phyloP scores from a whole-genome alignment of 2,888 invertebrate genomes.

The Stramonita haemastoma region DNA sequence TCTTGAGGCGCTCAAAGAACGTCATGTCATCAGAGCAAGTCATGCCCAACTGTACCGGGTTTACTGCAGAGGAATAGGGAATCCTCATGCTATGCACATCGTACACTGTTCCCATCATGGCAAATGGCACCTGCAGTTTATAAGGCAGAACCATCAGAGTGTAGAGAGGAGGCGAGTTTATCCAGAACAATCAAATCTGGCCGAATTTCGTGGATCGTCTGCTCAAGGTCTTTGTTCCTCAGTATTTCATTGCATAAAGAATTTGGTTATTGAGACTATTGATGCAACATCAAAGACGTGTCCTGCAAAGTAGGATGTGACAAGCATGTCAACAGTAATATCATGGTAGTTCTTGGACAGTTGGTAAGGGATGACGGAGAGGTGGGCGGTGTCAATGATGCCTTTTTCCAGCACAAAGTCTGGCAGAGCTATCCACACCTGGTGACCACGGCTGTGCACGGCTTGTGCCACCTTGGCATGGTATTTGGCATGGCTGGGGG shows the following conservation, averaged over 20 bases:
- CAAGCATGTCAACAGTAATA: no score
- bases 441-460: background rate
- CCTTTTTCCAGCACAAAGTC: background rate
- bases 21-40: slow-evolving; percentile 6
- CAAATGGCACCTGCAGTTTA: slow-evolving; percentile 36
- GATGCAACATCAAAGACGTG: no score
- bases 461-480: background rate
- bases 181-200: slow-evolving; percentile 1
- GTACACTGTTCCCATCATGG: slow-evolving; percentile 28
- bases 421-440: background rate
- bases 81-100: slow-evolving; percentile 7
- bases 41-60: background rate
- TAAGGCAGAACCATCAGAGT: slow-evolving; percentile 39
- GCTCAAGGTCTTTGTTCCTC: no score
- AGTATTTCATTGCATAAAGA: no score
- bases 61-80: background rate
- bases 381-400: background rate
- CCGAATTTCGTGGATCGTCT: background rate
- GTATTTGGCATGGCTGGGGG: background rate
- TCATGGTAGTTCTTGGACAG: background rate
- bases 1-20: background rate
- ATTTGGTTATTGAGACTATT: background rate
- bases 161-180: background rate
- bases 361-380: background rate
- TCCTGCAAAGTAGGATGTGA: no score